Conservation (phyloP, 2,797 vertebrate genomes). For the Macropus fuliginosus region DNA sequence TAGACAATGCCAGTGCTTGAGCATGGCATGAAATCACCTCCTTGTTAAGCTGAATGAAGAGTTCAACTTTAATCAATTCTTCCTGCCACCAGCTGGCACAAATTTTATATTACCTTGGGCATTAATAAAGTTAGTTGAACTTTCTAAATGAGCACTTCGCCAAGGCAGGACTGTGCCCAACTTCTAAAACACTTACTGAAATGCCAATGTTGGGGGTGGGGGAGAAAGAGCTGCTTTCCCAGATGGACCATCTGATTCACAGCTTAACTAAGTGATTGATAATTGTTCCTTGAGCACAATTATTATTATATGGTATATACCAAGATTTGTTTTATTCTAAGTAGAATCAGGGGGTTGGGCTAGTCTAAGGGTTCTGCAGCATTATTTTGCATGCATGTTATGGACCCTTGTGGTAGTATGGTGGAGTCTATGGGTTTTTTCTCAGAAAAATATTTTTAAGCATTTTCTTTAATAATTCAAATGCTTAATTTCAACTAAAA, state of each 20-base stretch:
- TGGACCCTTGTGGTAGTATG: neutral
- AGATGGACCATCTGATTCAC: neutral
- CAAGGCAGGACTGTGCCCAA: neutral
- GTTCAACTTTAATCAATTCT: conserved; percentile 50
- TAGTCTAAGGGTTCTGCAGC: neutral
- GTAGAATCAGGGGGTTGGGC: neutral
- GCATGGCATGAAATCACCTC: neutral
- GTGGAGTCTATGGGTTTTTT: neutral
- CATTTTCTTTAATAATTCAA: neutral
- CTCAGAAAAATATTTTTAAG: neutral
- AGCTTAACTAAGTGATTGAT: neutral
- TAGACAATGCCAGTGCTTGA: accelerated
- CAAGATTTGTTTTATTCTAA: neutral
- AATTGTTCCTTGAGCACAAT: neutral
- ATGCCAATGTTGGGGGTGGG: neutral
- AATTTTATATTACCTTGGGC: conserved; percentile 36
- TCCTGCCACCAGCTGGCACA: conserved; percentile 54
- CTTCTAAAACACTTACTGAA: neutral
- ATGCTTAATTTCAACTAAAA: neutral
- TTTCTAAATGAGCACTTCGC: neutral
- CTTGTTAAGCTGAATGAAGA: conserved; percentile 49
- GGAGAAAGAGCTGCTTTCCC: neutral
- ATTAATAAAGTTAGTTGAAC: conserved; percentile 9
- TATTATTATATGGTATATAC: neutral
- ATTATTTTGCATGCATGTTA: neutral